These are phyloP conservation scores for Xenops minutus DNA, from an alignment of 2,797 vertebrate species.

Conservation along the genomic window DNA sequence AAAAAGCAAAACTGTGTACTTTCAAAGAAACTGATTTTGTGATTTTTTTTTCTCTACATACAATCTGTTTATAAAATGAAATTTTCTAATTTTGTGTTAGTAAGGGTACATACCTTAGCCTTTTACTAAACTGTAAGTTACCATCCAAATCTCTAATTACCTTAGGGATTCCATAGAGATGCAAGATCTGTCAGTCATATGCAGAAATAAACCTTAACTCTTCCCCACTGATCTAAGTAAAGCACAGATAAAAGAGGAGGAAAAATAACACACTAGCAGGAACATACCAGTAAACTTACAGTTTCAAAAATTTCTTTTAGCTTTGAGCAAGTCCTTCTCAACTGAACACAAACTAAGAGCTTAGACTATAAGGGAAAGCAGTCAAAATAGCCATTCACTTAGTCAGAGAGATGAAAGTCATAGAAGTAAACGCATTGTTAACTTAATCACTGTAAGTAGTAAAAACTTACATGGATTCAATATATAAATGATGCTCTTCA, in stretches of 20 bases:
- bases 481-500: not conserved
- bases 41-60: not conserved
- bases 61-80: not conserved
- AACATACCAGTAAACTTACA: not conserved
- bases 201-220: not conserved
- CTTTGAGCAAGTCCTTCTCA: not conserved
- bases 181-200: not conserved
- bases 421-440: not conserved
- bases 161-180: not conserved
- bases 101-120: not conserved
- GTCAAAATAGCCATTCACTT: not conserved
- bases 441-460: not conserved
- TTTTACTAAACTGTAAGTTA: not conserved
- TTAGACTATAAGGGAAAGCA: not conserved
- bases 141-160: not conserved
- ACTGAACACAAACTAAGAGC: not conserved
- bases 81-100: not conserved
- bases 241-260: not conserved
- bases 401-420: not conserved
- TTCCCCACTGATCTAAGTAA: not conserved
- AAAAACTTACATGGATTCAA: not conserved
- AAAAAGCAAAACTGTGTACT: not conserved
- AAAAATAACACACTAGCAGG: not conserved
- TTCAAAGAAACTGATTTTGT: not conserved
- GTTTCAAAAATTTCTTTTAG: not conserved